A percentile compares a stretch with the other conserved stretches of the same genome.
Conservation (phyloP, 2,888 invertebrate genomes). For the Agrochola lota region DNA sequence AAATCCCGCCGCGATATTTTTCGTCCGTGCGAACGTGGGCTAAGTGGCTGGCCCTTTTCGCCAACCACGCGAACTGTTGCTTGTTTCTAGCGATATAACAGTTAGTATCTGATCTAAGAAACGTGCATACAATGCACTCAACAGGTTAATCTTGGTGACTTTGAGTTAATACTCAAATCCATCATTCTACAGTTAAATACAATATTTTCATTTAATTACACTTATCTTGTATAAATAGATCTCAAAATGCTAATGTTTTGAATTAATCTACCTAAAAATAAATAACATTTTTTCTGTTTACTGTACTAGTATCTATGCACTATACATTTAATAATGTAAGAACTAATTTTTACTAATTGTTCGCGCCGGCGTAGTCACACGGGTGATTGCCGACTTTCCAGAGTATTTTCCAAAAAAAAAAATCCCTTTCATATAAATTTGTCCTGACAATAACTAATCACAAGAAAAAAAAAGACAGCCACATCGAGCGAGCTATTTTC, state of each 20-base stretch:
- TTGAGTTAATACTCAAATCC: constrained; percentile 12
- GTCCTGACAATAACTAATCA: no score
- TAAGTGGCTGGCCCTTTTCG: neutral
- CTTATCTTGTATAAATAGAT: constrained; percentile 15
- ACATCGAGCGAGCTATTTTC: neutral
- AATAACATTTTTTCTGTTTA: neutral
- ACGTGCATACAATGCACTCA: constrained; percentile 26
- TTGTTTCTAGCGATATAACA: constrained; percentile 4
- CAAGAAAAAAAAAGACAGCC: no score
- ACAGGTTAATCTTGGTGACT: constrained; percentile 35
- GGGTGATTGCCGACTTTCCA: no score
- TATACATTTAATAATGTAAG: neutral
- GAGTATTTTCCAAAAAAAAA: no score
- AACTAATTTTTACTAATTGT: neutral
- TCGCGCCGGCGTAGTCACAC: no score
- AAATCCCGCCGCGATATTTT: no score
- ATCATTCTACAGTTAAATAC: constrained; percentile 1
- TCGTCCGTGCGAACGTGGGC: no score
- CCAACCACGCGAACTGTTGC: neutral
- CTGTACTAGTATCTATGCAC: neutral
- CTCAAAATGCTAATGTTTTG: neutral
- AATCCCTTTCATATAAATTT: no score
- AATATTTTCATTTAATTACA: constrained; percentile 26
- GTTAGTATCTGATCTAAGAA: constrained; percentile 4
- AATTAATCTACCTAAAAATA: neutral